Conservation (phyloP, 1,140 invertebrate species). For the Drosophila ohnishii region DNA sequence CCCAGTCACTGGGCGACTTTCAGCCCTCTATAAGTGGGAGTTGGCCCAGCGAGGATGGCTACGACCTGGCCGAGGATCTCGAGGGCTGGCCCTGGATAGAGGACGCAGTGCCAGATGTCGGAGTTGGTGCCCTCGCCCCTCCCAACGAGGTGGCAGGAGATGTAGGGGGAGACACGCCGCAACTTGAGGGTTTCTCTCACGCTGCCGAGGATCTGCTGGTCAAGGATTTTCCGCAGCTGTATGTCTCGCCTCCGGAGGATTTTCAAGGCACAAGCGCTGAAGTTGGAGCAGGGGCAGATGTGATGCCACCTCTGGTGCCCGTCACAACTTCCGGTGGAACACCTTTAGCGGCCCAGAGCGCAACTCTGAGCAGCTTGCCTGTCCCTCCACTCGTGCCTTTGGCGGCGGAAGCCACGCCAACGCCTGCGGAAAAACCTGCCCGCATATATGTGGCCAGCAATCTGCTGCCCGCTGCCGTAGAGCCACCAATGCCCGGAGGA, state of each 20-base stretch:
- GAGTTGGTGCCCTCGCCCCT: not conserved
- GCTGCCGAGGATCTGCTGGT: slow-evolving; percentile 58
- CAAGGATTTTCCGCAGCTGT: slow-evolving; percentile 63
- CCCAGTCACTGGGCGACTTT: slow-evolving; percentile 61
- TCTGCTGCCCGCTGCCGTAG: slow-evolving; percentile 58
- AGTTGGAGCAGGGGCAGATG: not conserved
- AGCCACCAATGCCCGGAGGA: slow-evolving; percentile 44
- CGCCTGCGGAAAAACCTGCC: slow-evolving; percentile 55
- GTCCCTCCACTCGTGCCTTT: slow-evolving; percentile 62
- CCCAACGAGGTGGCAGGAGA: slow-evolving; percentile 3
- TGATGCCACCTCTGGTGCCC: slow-evolving; percentile 57
- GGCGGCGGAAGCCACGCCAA: slow-evolving; percentile 23
- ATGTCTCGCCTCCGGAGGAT: slow-evolving; percentile 20
- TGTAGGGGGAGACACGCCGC: slow-evolving; percentile 3
- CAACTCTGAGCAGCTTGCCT: slow-evolving; percentile 36
- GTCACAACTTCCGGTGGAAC: slow-evolving; percentile 37
- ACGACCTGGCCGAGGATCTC: slow-evolving; percentile 67
- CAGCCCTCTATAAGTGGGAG: slow-evolving; percentile 42
- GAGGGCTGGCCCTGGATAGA: slow-evolving; percentile 71
- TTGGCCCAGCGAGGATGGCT: slow-evolving; percentile 66
- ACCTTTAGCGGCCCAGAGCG: not conserved
- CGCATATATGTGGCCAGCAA: slow-evolving; percentile 82
- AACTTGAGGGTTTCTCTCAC: slow-evolving; percentile 29
- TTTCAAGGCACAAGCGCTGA: not conserved
- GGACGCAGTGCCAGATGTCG: slow-evolving; percentile 35